A percentile compares a stretch with the other conserved stretches of the same genome.
Conservation (phyloP, 2,797 vertebrate species). For the Manis pentadactyla region DNA sequence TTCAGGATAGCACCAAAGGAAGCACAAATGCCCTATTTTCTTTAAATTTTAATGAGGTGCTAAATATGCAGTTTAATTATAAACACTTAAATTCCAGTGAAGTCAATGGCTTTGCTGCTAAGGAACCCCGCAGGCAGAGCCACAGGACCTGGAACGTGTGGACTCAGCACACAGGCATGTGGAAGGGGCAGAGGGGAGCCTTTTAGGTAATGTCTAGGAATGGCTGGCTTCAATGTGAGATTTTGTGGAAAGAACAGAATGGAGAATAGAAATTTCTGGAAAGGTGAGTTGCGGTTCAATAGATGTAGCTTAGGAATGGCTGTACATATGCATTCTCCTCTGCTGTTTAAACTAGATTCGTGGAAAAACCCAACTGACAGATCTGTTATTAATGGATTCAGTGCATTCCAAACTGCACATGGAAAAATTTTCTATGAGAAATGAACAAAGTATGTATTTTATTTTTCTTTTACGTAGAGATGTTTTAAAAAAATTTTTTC, state of each 20-base stretch:
- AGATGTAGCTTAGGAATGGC: slow-evolving; percentile 30
- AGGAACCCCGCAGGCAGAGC: background rate
- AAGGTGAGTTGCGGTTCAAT: background rate
- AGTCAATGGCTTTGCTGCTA: background rate
- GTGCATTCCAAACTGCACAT: background rate
- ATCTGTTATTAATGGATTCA: background rate
- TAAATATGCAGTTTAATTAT: slow-evolving; percentile 54
- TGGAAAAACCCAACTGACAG: slow-evolving; percentile 19
- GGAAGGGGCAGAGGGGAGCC: background rate
- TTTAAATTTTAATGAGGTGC: slow-evolving; percentile 51
- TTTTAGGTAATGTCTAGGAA: slow-evolving; percentile 68
- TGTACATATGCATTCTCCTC: background rate
- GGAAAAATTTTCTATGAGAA: background rate
- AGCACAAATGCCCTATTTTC: background rate
- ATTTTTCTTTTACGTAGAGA: background rate
- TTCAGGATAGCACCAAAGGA: background rate
- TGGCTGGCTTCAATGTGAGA: background rate
- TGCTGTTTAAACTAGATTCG: slow-evolving; percentile 4
- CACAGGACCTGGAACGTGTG: background rate
- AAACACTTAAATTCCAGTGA: slow-evolving; percentile 37
- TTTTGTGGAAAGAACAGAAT: slow-evolving; percentile 51
- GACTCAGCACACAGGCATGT: background rate
- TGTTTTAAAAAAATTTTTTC: background rate
- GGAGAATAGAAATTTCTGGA: slow-evolving; percentile 44
- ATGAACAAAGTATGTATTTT: background rate